A percentile compares a stretch with the other conserved stretches of the same genome.
Conservation (phyloP, 2,888 invertebrate genomes). For the Lucinisca nassula region DNA sequence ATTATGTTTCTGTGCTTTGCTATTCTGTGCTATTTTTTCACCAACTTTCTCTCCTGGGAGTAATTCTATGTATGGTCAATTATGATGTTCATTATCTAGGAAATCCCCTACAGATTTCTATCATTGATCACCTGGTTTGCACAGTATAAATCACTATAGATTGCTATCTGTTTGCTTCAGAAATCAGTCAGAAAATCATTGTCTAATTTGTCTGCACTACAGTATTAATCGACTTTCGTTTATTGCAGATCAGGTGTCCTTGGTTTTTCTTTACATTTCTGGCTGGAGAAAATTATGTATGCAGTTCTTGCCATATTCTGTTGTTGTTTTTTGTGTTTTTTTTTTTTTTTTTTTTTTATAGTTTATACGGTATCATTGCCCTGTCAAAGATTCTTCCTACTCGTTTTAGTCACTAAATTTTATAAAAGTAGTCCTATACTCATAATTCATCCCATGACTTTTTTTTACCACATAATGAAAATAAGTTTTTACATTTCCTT, state of each 20-base stretch:
- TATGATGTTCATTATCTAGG: background rate
- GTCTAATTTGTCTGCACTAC: background rate
- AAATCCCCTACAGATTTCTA: background rate
- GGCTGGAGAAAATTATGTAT: background rate
- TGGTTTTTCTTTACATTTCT: background rate
- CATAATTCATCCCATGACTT: too few relatives aligned
- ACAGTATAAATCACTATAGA: background rate
- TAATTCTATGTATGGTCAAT: slow-evolving; percentile 7
- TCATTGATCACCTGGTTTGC: background rate
- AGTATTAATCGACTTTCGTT: background rate
- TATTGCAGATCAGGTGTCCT: background rate
- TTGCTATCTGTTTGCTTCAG: background rate
- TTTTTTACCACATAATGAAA: too few relatives aligned
- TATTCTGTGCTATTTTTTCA: background rate
- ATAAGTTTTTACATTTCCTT: too few relatives aligned
- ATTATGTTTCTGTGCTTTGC: background rate
- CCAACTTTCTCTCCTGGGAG: background rate
- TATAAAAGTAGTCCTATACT: too few relatives aligned
- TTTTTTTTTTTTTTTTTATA: too few relatives aligned
- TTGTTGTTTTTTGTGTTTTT: too few relatives aligned
- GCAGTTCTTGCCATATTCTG: too few relatives aligned
- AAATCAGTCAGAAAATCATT: background rate
- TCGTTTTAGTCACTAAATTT: too few relatives aligned
- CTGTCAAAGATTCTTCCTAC: too few relatives aligned
- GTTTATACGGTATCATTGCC: too few relatives aligned